Conservation (phyloP, 2,113 vertebrate species). For the Strix aluco region DNA sequence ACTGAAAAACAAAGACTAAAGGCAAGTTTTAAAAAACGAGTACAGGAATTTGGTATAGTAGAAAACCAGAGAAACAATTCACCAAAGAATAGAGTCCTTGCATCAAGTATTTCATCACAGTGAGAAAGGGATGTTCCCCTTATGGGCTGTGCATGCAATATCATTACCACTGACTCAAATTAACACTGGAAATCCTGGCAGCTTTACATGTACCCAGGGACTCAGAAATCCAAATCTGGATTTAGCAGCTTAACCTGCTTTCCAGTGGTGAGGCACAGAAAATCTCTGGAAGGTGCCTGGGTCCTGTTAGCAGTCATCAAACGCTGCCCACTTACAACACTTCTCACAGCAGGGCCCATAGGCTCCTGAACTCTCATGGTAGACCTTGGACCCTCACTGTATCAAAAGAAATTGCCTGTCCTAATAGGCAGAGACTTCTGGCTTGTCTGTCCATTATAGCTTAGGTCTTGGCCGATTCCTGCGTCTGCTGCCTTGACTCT, state of each 20-base stretch:
- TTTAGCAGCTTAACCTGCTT: slow-evolving; percentile 15
- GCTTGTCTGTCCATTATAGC: not conserved
- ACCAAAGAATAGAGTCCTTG: not conserved
- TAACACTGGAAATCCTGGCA: slow-evolving; percentile 29
- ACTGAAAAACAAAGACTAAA: not conserved
- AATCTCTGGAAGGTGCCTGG: not conserved
- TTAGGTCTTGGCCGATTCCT: not conserved
- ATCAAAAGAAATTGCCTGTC: not conserved
- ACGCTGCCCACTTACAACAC: not conserved
- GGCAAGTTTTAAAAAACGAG: not conserved
- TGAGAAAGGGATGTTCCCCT: not conserved
- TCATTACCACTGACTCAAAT: not conserved
- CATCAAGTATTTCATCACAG: not conserved
- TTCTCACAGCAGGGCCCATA: fast-evolving
- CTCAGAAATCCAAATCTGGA: not conserved
- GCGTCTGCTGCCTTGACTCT: not conserved
- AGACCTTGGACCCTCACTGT: not conserved
- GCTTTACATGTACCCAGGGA: not conserved
- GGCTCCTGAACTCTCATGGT: not conserved
- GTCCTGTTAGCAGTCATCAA: not conserved
- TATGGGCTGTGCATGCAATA: not conserved
- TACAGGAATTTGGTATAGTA: not conserved
- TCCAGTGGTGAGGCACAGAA: not conserved
- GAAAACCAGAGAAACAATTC: not conserved
- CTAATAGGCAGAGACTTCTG: not conserved